phyloP scores from a whole-genome alignment of 2,888 invertebrate species.

The Syrphus vitripennis region DNA sequence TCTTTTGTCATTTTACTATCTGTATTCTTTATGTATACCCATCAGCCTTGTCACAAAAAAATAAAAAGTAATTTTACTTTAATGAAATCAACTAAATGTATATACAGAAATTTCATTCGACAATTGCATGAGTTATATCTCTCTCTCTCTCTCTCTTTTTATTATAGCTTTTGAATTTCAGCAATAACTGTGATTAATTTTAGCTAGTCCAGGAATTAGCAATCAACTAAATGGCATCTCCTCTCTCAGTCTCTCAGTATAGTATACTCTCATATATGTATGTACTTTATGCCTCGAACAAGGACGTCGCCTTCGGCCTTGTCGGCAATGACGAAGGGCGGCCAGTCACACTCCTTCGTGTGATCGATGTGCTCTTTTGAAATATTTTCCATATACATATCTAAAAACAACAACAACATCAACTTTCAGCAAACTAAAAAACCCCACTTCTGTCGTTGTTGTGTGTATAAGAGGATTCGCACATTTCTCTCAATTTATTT shows the following conservation, averaged over 20 bases:
- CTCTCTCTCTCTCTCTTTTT: too few species aligned
- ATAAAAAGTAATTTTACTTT: slow-evolving; percentile 50
- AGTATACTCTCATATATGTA: too few species aligned
- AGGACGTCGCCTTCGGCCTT: not conserved
- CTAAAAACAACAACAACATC: not conserved
- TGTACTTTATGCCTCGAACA: too few species aligned
- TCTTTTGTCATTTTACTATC: not conserved
- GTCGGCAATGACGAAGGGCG: not conserved
- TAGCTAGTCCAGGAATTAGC: slow-evolving; percentile 74
- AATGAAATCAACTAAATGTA: slow-evolving; percentile 55
- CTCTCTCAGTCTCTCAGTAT: slow-evolving; percentile 21
- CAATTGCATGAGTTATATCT: slow-evolving; percentile 69
- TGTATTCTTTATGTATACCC: not conserved
- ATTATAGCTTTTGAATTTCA: slow-evolving; percentile 53
- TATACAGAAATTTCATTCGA: slow-evolving; percentile 44
- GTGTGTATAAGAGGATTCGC: not conserved
- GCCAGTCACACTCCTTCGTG: slow-evolving; percentile 50
- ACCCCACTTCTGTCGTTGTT: not conserved
- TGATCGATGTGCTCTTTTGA: slow-evolving; percentile 60
- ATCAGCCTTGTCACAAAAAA: slow-evolving; percentile 18
- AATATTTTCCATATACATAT: slow-evolving; percentile 14
- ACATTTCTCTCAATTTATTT: slow-evolving; percentile 60
- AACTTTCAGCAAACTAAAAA: slow-evolving; percentile 18
- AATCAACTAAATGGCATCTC: slow-evolving; percentile 74
- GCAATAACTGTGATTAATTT: slow-evolving; percentile 75